Evolutionary conservation across 2,113 vertebrate genomes (phyloP).

Genomic region (Genyomyrus donnyi): DNA sequence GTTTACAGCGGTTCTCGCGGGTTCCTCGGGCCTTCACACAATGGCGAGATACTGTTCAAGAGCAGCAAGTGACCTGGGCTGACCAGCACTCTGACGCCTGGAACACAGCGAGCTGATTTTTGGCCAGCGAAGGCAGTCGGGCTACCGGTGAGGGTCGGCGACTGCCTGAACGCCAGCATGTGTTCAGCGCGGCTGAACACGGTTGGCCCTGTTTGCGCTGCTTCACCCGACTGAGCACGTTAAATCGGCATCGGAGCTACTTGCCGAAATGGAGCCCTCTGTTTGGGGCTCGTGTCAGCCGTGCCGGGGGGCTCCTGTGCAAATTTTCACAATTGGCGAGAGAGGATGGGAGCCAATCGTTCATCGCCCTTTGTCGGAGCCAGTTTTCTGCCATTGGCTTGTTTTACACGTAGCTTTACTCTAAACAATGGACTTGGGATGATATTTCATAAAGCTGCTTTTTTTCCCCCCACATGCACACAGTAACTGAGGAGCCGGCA

Average conservation of each 20-base stretch:
- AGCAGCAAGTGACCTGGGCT: background rate
- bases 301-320: background rate
- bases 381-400: background rate
- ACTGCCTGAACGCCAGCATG: background rate
- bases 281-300: background rate
- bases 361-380: background rate
- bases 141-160: background rate
- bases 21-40: slow-evolving; percentile 27
- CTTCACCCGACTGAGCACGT: background rate
- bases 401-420: background rate
- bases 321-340: background rate
- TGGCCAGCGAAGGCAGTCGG: background rate
- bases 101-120: background rate
- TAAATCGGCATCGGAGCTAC: background rate
- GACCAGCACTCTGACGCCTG: background rate
- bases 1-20: slow-evolving; percentile 36
- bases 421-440: slow-evolving; percentile 8
- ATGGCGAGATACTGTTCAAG: slow-evolving; percentile 11
- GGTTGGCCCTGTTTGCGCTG: background rate
- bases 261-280: background rate
- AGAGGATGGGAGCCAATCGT: background rate
- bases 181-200: background rate
- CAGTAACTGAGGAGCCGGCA: background rate
- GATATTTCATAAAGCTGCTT: background rate
- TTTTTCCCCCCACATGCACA: background rate